phyloP scores from a whole-genome alignment of 2,113 vertebrate species.

The Corvus cornix region DNA sequence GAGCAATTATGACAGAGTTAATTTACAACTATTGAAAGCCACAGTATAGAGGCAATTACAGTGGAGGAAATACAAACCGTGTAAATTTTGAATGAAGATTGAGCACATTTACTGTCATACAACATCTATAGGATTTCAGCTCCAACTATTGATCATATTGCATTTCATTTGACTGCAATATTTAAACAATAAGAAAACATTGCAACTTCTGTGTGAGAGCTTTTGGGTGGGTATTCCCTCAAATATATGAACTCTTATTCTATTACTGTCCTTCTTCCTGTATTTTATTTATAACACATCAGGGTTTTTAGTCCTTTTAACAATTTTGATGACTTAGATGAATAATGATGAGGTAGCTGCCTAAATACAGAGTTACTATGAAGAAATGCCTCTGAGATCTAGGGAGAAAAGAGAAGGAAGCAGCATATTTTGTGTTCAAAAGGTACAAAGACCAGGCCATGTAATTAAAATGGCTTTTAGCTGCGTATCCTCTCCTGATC shows the following conservation, averaged over 20 bases:
- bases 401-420: background rate
- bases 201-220: background rate
- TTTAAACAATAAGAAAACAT: background rate
- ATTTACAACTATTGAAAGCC: constrained; percentile 43
- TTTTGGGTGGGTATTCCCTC: constrained; percentile 31
- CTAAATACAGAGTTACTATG: constrained; percentile 27
- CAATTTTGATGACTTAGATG: constrained; percentile 72
- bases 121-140: background rate
- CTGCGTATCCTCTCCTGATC: background rate
- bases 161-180: background rate
- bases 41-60: constrained; percentile 6
- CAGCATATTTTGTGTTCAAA: background rate
- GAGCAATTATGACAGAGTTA: constrained; percentile 30
- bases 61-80: constrained; percentile 13
- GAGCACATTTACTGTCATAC: background rate
- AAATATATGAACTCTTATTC: constrained; percentile 53
- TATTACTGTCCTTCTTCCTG: constrained; percentile 40
- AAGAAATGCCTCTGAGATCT: constrained; percentile 7
- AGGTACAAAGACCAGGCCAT: background rate
- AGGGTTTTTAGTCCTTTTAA: constrained; percentile 68
- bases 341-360: constrained; percentile 58
- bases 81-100: constrained; percentile 44
- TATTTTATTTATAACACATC: constrained; percentile 68
- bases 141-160: background rate
- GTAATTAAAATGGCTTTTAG: background rate